phyloP scores from a whole-genome alignment of 2,888 invertebrate species.

The Druceiella hillmani region DNA sequence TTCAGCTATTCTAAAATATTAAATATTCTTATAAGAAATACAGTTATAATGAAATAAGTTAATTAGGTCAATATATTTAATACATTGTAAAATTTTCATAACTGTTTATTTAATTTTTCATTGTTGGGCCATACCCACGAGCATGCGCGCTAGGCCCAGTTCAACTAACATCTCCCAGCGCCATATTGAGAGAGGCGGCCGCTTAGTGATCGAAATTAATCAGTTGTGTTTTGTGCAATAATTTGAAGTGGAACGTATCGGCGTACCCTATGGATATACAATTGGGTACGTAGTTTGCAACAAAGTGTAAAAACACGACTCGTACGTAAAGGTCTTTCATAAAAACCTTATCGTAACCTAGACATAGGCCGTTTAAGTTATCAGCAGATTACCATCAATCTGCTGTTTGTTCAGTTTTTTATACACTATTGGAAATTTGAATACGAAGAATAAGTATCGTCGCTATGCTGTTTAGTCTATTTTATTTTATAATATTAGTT shows the following conservation, averaged over 20 bases:
- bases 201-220: constrained; percentile 57
- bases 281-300: constrained; percentile 49
- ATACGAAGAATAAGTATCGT: too few species aligned
- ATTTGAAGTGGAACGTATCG: constrained; percentile 51
- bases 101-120: too few species aligned
- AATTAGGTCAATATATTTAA: too few species aligned
- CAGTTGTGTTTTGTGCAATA: constrained; percentile 52
- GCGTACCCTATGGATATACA: constrained; percentile 56
- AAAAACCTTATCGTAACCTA: constrained; percentile 52
- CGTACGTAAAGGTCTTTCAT: constrained; percentile 29
- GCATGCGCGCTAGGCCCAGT: too few species aligned
- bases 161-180: constrained; percentile 59
- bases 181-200: constrained; percentile 74
- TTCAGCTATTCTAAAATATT: too few species aligned
- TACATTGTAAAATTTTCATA: too few species aligned
- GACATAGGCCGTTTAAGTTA: constrained; percentile 60
- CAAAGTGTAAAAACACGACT: constrained; percentile 34
- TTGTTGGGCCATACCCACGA: too few species aligned
- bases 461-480: too few species aligned
- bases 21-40: too few species aligned
- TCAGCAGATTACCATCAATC: constrained; percentile 57
- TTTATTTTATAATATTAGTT: too few species aligned
- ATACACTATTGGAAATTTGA: too few species aligned
- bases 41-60: too few species aligned
- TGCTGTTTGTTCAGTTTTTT: constrained; percentile 57